Base-by-base conservation (phyloP, 2,888 invertebrate genomes). In the Amiota communis region DNA sequence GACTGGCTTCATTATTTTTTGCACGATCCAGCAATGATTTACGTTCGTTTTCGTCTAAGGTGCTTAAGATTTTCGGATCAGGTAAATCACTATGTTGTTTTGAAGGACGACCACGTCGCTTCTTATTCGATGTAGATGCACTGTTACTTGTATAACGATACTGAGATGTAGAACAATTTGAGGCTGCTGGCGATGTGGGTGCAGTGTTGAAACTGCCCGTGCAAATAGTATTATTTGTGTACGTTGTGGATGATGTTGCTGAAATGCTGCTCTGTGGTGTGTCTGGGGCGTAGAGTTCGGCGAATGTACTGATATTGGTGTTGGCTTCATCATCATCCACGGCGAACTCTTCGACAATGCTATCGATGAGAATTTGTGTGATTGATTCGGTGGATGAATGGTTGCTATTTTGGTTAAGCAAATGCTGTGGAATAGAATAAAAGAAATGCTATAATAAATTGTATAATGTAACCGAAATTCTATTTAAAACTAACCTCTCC, bases 1-100 rank as follows among this genome's bases (percentile, higher is more conserved):
- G 88, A 56, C 88, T 88, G 17, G 88, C 88, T 73, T 88, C 88
- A 70, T 88, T 88, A 74, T 88, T 88, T 75, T 87, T 88, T n/a
- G 86, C 78, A 12, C 89, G 83, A 77, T 88, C 88, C 68, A 80
- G 79, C 48, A 84, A 78, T 2, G 76, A 77, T 71, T 88, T 88
- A 8, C 80, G 80, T 61, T 87, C 86, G 1, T 77, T 81, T 8
- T 84, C 84, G 13, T 74, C 75, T 75, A 89, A 80, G 17, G 70
- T 75, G 0, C 76, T 73, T 76, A 88, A 76, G 10, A 80, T 69
- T 8, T 79, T 77, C 1, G 79, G 83, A 75, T 88, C 85, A 12
- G 89, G 89, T 48, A 80, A 79, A 48, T 88, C 89, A 71, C 89
- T 87, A 73, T 88, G 89, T n/a, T 79, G 74, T 72, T 88, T 88